These are phyloP conservation scores for Tetragonula clypearis DNA, from an alignment of 1,140 invertebrate species.

Conservation along the genomic window DNA sequence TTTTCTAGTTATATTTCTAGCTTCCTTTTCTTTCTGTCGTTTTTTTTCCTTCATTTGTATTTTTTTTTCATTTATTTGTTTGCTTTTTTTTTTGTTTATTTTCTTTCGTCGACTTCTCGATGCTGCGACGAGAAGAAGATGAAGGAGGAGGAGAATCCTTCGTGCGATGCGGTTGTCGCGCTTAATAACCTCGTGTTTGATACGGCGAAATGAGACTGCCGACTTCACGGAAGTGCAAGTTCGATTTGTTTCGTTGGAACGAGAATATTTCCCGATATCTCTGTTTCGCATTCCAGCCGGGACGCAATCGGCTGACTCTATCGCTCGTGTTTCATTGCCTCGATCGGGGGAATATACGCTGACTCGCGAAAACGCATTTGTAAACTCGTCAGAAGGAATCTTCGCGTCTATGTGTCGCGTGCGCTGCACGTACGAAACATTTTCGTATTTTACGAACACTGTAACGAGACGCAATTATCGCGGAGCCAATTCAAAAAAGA, in stretches of 20 bases:
- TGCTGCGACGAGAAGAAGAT: background rate
- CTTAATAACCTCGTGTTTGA: conserved; percentile 1
- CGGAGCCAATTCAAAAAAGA: background rate
- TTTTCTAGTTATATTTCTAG: background rate
- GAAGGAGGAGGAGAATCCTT: conserved; percentile 1
- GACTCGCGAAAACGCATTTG: background rate
- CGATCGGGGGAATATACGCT: background rate
- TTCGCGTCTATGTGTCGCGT: background rate
- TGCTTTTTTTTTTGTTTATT: background rate
- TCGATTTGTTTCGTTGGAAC: conserved; percentile 6
- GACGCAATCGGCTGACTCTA: background rate
- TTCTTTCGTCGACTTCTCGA: background rate
- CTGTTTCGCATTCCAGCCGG: background rate
- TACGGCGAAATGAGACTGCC: background rate
- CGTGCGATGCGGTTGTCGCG: background rate
- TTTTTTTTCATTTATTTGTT: background rate
- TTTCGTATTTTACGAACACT: background rate
- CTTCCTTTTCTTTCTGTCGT: background rate
- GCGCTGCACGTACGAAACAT: background rate
- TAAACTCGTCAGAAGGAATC: background rate
- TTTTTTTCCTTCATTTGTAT: background rate
- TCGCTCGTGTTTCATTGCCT: no score
- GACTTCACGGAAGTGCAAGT: background rate
- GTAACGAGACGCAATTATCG: background rate
- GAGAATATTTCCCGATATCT: background rate